Conservation (phyloP, 2,113 vertebrate species). For the Pseudorectes ferrugineus region DNA sequence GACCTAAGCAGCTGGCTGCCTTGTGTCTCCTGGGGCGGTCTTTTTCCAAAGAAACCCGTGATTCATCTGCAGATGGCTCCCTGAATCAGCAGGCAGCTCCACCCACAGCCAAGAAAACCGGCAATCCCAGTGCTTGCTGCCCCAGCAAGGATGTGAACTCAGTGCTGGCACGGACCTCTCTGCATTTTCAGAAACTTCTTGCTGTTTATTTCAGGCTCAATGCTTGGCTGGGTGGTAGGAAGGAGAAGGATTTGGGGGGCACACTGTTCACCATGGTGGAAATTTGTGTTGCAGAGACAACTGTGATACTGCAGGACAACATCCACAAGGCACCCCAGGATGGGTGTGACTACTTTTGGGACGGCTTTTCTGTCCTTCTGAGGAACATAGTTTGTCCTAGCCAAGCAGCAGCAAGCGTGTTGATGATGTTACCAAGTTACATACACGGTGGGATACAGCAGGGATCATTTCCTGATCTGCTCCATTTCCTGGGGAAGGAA, state of each 20-base stretch:
- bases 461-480: background rate
- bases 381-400: background rate
- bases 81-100: background rate
- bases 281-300: background rate
- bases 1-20: slow-evolving; percentile 4
- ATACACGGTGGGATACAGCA: background rate
- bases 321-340: background rate
- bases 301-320: background rate
- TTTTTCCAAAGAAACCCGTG: slow-evolving; percentile 28
- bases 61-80: slow-evolving; percentile 63
- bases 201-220: rapidly evolving
- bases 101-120: background rate
- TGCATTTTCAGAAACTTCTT: background rate
- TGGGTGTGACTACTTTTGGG: background rate
- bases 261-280: background rate
- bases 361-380: background rate
- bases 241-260: background rate
- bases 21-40: background rate
- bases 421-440: background rate
- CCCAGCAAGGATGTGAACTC: background rate
- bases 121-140: background rate
- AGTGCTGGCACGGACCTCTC: rapidly evolving
- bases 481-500: background rate
- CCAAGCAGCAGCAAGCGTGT: background rate
- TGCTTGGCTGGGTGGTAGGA: background rate